Percentiles rank a stretch among this genome's conserved stretches.
phyloP scores from a whole-genome alignment of 1,140 invertebrate species.

The Rhopalosiphum maidis region DNA sequence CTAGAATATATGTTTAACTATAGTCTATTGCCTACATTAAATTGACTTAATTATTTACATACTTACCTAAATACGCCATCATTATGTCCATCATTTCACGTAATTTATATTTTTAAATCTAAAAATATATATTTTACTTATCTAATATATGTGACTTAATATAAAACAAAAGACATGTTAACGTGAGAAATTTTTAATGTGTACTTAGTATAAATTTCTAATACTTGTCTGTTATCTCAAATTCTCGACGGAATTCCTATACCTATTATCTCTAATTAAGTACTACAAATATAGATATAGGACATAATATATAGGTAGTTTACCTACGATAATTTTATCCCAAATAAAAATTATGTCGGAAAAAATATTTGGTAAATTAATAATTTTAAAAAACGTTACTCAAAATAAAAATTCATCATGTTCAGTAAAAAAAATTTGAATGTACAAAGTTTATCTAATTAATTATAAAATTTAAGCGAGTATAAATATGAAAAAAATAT shows the following conservation, averaged over 20 bases:
- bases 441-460: too few relatives aligned
- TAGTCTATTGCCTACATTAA: neutral
- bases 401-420: neutral
- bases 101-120: constrained; percentile 14
- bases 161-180: neutral
- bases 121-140: neutral
- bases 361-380: neutral
- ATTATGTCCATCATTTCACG: neutral
- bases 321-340: too few relatives aligned
- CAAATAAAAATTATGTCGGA: neutral
- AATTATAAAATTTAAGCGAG: too few relatives aligned
- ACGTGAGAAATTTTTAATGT: neutral
- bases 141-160: neutral
- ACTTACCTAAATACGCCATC: neutral
- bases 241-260: neutral
- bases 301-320: too few relatives aligned
- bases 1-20: neutral
- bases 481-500: too few relatives aligned
- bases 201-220: neutral
- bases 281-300: neutral
- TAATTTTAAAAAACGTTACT: neutral
- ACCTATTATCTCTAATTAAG: neutral
- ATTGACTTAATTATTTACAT: neutral
- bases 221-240: neutral
- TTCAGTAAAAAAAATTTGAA: neutral